Percentiles rank a stretch among this genome's conserved stretches.
Evolutionary conservation across 1,140 invertebrate species (phyloP).

Genomic region (Manduca sexta): DNA sequence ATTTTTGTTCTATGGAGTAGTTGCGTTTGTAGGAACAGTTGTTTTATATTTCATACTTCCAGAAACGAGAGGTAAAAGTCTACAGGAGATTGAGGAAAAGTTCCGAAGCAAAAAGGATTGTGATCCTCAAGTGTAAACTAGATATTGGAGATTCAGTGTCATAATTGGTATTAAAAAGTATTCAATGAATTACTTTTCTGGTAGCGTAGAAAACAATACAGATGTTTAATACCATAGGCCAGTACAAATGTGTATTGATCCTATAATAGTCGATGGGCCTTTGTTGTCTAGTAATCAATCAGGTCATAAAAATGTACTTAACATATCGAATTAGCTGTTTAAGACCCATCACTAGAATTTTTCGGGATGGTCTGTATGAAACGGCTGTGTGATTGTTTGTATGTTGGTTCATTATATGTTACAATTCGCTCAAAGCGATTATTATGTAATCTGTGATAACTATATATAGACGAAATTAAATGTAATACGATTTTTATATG

Average conservation of each 20-base stretch:
- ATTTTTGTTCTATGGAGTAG: constrained; percentile 80
- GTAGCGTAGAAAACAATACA: no score
- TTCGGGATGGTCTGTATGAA: no score
- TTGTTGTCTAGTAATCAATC: no score
- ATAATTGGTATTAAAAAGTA: no score
- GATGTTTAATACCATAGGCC: no score
- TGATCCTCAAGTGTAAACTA: constrained; percentile 15
- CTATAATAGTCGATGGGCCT: no score
- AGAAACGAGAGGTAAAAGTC: constrained; percentile 85
- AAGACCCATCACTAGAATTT: no score
- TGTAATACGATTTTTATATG: neutral
- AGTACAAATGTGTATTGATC: no score
- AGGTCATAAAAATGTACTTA: no score
- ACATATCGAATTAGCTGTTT: no score
- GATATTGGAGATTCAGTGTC: neutral
- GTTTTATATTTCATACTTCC: constrained; percentile 81
- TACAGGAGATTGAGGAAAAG: constrained; percentile 82
- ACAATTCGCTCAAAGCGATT: neutral
- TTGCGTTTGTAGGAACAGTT: constrained; percentile 77
- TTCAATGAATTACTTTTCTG: no score
- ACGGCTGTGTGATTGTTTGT: no score
- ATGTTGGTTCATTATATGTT: neutral
- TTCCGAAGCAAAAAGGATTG: constrained; percentile 56
- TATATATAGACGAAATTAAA: neutral
- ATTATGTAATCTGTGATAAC: neutral